Evolutionary conservation across 2,797 vertebrate species (phyloP), one percentile per base, ranked within the genome.

Genomic region (Lateolabrax maculatus): DNA sequence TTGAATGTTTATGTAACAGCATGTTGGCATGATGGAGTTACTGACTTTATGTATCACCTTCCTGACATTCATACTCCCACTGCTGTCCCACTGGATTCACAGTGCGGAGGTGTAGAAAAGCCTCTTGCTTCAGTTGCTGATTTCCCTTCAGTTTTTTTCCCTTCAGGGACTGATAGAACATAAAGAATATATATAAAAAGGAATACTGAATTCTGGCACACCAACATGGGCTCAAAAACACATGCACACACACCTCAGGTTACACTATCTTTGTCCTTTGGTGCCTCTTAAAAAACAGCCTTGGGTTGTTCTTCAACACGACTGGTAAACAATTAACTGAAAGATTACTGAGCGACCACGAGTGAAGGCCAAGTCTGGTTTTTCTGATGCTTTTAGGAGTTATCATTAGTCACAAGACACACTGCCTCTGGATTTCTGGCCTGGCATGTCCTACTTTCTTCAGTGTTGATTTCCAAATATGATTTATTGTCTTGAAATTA

Each of bases 311-410:
- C 80, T 85, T 82, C 82, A 86, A 84, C 75, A 72, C 9, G 13
- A 73, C 79, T 72, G 55, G 85, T 88, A 67, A 93, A 91, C 76
- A 86, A 86, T 93, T 92, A 90, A 89, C 89, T 76, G 36, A 79
- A 53, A 66, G 65, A 84, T 79, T 78, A 86, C 23, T 41, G 60
- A 75, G 55, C 23, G 8, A 68, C 63, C 48, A 71, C 21, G 0
- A 71, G 78, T 83, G 61, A 87, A 68, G 46, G 63, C 29, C 1
- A 10, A 65, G 52, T 0, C 21, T 65, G 69, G 27, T 39, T 12
- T 52, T 71, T 78, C 10, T 36, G 36, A 80, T 63, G 43, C 53
- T 81, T 79, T 67, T 18, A 34, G 44, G 49, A 71, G 27, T 69
- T 62, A 49, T 74, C 66, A 67, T 65, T 73, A 23, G 68, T 90